These are phyloP conservation scores for Lontra canadensis DNA, from an alignment of 2,113 vertebrate genomes.

Conservation along the genomic window DNA sequence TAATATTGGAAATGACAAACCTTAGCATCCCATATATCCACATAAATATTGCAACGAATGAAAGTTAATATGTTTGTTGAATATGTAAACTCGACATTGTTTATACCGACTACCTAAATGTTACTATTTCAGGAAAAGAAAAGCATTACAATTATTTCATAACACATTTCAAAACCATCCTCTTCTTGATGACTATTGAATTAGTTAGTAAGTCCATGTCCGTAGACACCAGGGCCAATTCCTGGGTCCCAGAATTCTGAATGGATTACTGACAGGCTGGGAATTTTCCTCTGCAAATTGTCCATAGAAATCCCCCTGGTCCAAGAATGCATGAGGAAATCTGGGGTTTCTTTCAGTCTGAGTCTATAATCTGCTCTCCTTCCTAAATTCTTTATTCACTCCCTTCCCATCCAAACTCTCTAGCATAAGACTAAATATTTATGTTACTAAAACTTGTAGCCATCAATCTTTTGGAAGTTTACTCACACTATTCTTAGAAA, in stretches of 20 bases:
- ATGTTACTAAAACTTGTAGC: not conserved
- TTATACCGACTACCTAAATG: not conserved
- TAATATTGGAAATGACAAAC: constrained; percentile 73
- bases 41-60: constrained; percentile 66
- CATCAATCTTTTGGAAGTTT: not conserved
- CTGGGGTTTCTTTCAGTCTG: not conserved
- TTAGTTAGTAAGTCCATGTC: not conserved
- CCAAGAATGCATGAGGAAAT: not conserved
- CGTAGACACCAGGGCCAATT: not conserved
- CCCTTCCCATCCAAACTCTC: not conserved
- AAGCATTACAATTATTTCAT: not conserved
- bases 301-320: not conserved
- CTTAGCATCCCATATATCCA: constrained; percentile 55
- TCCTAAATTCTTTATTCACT: not conserved
- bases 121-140: not conserved
- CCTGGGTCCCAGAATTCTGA: not conserved
- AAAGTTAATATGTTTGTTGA: constrained; percentile 48
- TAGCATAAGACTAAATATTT: not conserved
- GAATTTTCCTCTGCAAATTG: not conserved
- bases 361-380: not conserved
- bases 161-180: constrained; percentile 37
- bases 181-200: not conserved
- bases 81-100: not conserved
- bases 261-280: not conserved
- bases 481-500: not conserved